phyloP scores from a whole-genome alignment of 1,140 invertebrate species.

The Cryptotermes secundus region DNA sequence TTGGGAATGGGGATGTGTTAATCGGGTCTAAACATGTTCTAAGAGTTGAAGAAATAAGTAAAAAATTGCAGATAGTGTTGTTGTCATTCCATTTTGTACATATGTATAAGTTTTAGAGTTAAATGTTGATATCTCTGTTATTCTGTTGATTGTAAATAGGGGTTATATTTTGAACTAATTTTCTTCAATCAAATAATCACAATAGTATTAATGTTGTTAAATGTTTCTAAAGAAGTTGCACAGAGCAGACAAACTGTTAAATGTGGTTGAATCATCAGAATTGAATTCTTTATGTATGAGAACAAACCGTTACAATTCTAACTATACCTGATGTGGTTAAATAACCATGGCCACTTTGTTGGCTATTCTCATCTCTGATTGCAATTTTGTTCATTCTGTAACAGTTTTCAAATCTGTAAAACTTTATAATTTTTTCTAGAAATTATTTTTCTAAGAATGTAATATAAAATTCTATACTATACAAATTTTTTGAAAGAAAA shows the following conservation, averaged over 20 bases:
- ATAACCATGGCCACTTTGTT: too few relatives aligned
- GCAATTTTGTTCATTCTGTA: too few relatives aligned
- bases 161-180: neutral
- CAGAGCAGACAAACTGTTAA: neutral
- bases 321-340: too few relatives aligned
- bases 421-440: too few relatives aligned
- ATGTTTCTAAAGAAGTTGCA: slow-evolving; percentile 4
- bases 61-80: neutral
- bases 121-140: neutral
- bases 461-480: too few relatives aligned
- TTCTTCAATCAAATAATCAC: neutral
- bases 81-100: neutral
- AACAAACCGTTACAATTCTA: too few relatives aligned
- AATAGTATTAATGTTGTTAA: slow-evolving; percentile 2
- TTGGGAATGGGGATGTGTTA: neutral
- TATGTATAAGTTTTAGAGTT: slow-evolving; percentile 5
- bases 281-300: too few relatives aligned
- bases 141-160: neutral
- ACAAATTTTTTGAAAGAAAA: too few relatives aligned
- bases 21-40: neutral
- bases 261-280: neutral
- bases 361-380: too few relatives aligned
- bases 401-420: too few relatives aligned
- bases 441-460: too few relatives aligned
- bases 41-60: too few relatives aligned